Evolutionary conservation across 2,797 vertebrate genomes (phyloP).

Genomic region (Micrastur ruficollis): DNA sequence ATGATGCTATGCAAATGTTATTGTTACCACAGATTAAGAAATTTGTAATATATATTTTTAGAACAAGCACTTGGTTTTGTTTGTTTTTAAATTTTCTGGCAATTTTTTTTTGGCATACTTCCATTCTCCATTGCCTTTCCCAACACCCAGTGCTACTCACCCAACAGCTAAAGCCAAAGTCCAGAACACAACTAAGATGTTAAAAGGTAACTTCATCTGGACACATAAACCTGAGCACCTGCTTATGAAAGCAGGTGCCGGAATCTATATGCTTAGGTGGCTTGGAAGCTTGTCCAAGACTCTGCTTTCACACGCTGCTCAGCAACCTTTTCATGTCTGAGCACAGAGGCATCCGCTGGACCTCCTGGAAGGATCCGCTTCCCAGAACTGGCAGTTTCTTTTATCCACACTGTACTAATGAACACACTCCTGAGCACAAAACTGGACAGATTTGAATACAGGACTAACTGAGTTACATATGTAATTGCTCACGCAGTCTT

Average conservation of each 20-base stretch:
- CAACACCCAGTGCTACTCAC: neutral
- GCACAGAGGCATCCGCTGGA: neutral
- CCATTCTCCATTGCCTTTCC: neutral
- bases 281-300: neutral
- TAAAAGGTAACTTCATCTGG: constrained; percentile 26
- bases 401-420: neutral
- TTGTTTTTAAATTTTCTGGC: neutral
- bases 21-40: neutral
- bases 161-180: neutral
- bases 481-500: neutral
- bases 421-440: neutral
- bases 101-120: neutral
- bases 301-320: neutral
- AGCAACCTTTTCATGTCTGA: neutral
- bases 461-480: neutral
- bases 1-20: neutral
- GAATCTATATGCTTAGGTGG: neutral
- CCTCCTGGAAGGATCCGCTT: neutral
- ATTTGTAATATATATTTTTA: neutral
- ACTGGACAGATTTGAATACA: neutral
- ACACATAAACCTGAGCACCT: constrained; percentile 27
- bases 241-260: constrained; percentile 4
- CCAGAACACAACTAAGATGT: constrained; percentile 31
- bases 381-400: neutral
- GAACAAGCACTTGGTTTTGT: neutral